A percentile compares a stretch with the other conserved stretches of the same genome.
These are phyloP conservation scores for Crotalus viridis DNA, from an alignment of 2,113 vertebrate species.

Conservation along the genomic window DNA sequence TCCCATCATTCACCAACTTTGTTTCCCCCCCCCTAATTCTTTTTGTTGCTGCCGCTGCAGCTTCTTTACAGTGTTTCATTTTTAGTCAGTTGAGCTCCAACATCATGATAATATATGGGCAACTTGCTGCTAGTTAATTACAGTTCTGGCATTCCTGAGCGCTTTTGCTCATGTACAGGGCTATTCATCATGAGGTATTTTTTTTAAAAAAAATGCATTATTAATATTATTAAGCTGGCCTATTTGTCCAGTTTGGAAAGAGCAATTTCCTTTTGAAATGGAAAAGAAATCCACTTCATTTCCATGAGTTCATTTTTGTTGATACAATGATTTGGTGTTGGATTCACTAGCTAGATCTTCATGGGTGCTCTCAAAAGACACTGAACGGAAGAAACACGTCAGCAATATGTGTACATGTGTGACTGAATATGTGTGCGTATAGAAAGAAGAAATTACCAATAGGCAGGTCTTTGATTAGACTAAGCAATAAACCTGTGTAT, in stretches of 20 bases:
- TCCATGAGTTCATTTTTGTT: slow-evolving; percentile 1
- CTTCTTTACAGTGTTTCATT: slow-evolving; percentile 68
- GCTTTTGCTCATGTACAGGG: slow-evolving; percentile 71
- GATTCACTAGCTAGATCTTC: slow-evolving; percentile 57
- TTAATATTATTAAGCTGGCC: slow-evolving; percentile 61
- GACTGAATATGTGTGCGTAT: neutral
- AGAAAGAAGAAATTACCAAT: neutral
- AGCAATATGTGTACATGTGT: neutral
- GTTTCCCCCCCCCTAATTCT: slow-evolving; percentile 4
- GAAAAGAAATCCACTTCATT: slow-evolving; percentile 64
- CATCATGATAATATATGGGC: slow-evolving; percentile 69
- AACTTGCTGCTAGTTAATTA: slow-evolving; percentile 73
- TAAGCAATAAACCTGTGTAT: neutral
- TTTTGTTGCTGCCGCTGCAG: slow-evolving; percentile 39
- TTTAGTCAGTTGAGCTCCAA: slow-evolving; percentile 69
- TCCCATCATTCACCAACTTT: slow-evolving; percentile 39
- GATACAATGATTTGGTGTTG: neutral
- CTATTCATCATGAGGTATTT: slow-evolving; percentile 63
- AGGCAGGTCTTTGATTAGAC: neutral
- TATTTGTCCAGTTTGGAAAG: slow-evolving; percentile 70
- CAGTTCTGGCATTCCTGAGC: slow-evolving; percentile 70
- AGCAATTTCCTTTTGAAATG: slow-evolving; percentile 68
- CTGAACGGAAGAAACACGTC: slow-evolving; percentile 33
- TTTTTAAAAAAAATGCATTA: neutral
- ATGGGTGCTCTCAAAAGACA: slow-evolving; percentile 46